Base-by-base conservation (phyloP, 2,888 invertebrate species). In the Sminthurides aquaticus region DNA sequence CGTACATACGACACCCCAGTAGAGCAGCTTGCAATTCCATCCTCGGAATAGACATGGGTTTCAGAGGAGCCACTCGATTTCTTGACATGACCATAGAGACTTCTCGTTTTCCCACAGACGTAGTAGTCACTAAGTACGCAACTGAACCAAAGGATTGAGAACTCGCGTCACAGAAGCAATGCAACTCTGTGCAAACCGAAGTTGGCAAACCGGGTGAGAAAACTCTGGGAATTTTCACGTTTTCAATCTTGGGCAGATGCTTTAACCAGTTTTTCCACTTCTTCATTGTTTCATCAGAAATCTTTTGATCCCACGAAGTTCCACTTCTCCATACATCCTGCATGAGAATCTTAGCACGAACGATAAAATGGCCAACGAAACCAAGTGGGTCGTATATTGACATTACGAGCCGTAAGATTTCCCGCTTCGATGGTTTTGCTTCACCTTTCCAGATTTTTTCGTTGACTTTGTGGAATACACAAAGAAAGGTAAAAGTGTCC, bases 351-450 rank as follows among this genome's bases (percentile, higher is more conserved):
- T 76, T 76, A 1, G 67, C 71, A 11, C 67, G 60, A 0, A 77
- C 65, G 1, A 66, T 63, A n/a, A 71, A 65, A 8, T 75, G 74
- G 11, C 67, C 64, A 2, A 76, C 18, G 56, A 76, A 70, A 54
- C 77, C 77, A 11, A 76, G 58, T 0, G 77, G 76, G 64, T 77
- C 76, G 63, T 72, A 77, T 1, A 75, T 20, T 1, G 67, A 68
- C 60, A 75, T 76, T 2, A 76, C 63, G 5, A 67, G 26, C 18
- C 61, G 65, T 2, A 75, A 59, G 26, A 74, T 55, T 27, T 68
- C 66, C 27, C 75, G 55, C 59, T 76, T 76, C 1, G 76, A 76
- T 8, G 70, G 68, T 1, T n/a, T 43, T 26, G 26, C 22, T 2
- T 34, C 24, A n/a, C 57, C 64, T n/a, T 57, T 26, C 5, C 25